Percentiles rank a stretch among this genome's conserved stretches.
Conservation (phyloP, 2,797 vertebrate species). For the Pteropus rufus region DNA sequence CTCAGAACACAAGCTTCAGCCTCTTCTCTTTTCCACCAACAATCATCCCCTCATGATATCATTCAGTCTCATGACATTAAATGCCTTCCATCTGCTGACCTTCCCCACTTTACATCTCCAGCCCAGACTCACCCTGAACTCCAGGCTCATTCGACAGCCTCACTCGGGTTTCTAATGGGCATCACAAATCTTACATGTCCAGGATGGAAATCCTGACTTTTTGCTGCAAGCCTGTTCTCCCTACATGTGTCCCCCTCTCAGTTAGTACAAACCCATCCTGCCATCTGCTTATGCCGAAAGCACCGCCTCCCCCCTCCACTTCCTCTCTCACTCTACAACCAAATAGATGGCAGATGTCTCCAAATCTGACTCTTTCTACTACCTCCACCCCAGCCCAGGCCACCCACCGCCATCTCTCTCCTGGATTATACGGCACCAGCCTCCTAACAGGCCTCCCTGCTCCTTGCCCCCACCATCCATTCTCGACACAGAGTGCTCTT, state of each 20-base stretch:
- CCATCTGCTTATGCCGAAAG: not conserved
- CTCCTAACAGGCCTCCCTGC: not conserved
- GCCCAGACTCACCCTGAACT: not conserved
- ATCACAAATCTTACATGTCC: not conserved
- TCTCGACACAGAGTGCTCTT: not conserved
- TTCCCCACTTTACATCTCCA: not conserved
- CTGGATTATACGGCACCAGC: no score
- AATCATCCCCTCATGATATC: not conserved
- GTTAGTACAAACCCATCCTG: not conserved
- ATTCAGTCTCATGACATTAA: not conserved
- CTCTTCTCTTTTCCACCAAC: not conserved
- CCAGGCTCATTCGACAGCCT: not conserved
- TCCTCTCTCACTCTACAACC: not conserved
- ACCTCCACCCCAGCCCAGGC: not conserved
- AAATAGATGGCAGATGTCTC: not conserved
- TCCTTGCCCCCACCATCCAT: not conserved
- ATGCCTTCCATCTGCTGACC: not conserved
- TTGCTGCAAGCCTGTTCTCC: not conserved
- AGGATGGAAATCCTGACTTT: not conserved
- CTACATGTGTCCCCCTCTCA: not conserved
- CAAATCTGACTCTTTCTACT: not conserved
- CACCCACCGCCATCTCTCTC: not conserved
- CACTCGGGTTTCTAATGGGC: not conserved
- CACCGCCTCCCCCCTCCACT: no score
- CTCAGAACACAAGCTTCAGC: not conserved